Evolutionary conservation across 2,113 vertebrate genomes (phyloP), one percentile per base, ranked within the genome.

Genomic region (Glaucidium brasilianum): DNA sequence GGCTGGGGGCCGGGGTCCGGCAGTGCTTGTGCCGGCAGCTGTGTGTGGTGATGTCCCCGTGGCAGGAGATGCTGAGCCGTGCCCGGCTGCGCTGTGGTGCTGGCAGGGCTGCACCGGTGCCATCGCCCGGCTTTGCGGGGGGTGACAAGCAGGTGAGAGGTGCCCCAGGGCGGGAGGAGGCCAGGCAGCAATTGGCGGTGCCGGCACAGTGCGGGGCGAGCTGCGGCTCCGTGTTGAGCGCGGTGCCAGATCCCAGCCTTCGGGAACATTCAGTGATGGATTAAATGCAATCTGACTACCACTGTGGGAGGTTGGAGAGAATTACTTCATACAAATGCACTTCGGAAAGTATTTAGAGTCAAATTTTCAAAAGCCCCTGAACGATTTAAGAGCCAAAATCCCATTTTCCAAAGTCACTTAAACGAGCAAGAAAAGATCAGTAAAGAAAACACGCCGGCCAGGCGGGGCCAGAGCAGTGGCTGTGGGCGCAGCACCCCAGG

Each of bases 291-390:
- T 95, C 88, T 92, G 91, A 96, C 96, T 96, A 96, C 94, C 96
- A 90, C 96, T 95, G 94, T 94, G 95, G 92, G 96, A 94, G 95
- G 92, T 91, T 96, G 94, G 96, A 97, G 97, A 95, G 95, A 96
- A 97, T 97, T 96, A 94, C 96, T 96, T 96, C 96, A 96, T 93
- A 86, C 96, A 88, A 95, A 94, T 89, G 95, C 95, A 96, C 96
- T 96, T 95, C 69, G 90, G 96, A 95, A 97, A 94, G 92, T 96
- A 96, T 96, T 97, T 92, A 94, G 96, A 95, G 86, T 94, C 91
- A 91, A 96, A 94, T 96, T 97, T 97, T 97, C 95, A 92, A 97
- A 97, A 96, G 95, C 95, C 94, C 93, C 96, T 96, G 95, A 95
- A 95, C 39, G 83, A 96, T 94, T 96, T 91, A 96, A 94, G 96